Conservation (phyloP, 2,797 vertebrate species). For the Muscicapa striata region DNA sequence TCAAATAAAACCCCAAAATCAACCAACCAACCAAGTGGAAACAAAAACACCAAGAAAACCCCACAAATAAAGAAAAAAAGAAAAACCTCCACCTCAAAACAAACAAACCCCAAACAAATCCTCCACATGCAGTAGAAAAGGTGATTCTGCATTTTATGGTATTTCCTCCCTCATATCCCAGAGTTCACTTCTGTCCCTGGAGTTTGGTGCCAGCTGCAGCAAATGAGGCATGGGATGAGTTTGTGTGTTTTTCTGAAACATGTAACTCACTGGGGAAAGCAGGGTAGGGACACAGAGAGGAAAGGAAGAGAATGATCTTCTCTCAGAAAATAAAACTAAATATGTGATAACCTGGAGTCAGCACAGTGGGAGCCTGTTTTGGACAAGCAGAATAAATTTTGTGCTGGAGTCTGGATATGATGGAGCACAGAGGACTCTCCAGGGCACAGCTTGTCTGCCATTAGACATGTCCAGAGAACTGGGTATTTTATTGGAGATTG, state of each 20-base stretch:
- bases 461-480: background rate
- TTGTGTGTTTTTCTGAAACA: background rate
- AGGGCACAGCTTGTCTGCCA: background rate
- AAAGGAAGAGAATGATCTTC: background rate
- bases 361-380: background rate
- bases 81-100: no score
- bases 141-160: background rate
- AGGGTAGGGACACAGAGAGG: background rate
- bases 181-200: background rate
- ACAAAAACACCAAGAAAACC: no score
- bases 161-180: background rate
- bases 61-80: background rate
- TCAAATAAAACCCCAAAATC: background rate
- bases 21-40: background rate
- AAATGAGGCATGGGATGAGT: conserved; percentile 53
- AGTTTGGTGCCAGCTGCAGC: conserved; percentile 1
- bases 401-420: background rate
- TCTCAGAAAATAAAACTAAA: background rate
- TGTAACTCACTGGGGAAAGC: background rate
- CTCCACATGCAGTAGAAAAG: background rate
- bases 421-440: background rate
- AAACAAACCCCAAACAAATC: background rate
- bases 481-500: background rate
- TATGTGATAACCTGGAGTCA: background rate
- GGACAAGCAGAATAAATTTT: background rate